Evolutionary conservation across 2,797 vertebrate genomes (phyloP), one percentile per base, ranked within the genome.

Genomic region (Craterocephalus amniculus): DNA sequence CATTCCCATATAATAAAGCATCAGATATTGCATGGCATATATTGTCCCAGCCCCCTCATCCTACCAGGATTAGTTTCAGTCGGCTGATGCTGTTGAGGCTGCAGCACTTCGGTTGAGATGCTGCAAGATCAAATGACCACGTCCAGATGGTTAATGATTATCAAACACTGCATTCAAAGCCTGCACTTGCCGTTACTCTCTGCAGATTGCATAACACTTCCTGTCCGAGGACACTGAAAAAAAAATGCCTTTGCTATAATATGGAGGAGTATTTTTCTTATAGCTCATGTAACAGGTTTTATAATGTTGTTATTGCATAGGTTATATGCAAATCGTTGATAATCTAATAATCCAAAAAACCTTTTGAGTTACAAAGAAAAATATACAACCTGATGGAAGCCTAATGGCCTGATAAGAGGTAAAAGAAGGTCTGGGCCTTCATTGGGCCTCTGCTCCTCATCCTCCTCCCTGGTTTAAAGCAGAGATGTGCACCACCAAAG

Each of bases 71-170:
- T 88, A 90, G 78, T 76, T 84, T 76, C 66, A 85, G 81, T 87
- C 64, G 66, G 65, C 76, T 79, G 84, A 78, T 87, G 83, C 64
- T 84, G 88, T 86, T 79, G 88, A 93, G 77, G 79, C 83, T 89
- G 89, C 84, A 83, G 81, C 85, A 88, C 86, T 88, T 55, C 71
- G 65, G 74, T 81, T 74, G 83, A 88, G 83, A 90, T 89, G 85
- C 89, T 89, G 87, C 74, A 72, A 91, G 93, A 94, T 95, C 94
- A 93, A 89, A 90, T 95, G 89, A 92, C 94, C 79, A 81, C 54
- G 87, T 92, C 93, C 95, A 95, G 94, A 94, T 95, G 94, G 93
- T 85, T 79, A 89, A 81, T 87, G 84, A 88, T 88, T 75, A 92
- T 87, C 89, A 87, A 87, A 86, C 49, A 59, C 71, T 81, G 80